Evolutionary conservation across 2,888 invertebrate genomes (phyloP).

Genomic region (Idaea straminata): DNA sequence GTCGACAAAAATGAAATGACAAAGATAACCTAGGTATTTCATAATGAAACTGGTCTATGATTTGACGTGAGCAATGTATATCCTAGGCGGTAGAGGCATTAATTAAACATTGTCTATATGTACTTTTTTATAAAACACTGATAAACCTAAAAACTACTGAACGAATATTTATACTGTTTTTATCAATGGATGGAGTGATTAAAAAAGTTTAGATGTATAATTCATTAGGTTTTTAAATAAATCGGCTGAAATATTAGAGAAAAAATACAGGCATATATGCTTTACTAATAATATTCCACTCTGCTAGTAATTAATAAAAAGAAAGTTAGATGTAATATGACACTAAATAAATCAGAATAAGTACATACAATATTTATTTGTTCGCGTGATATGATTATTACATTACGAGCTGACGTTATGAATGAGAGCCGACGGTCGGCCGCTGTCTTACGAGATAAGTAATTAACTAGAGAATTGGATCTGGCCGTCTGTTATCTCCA

Average conservation of each 20-base stretch:
- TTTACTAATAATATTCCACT: too few relatives aligned
- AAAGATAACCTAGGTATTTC: not conserved
- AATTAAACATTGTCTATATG: too few relatives aligned
- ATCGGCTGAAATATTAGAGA: too few relatives aligned
- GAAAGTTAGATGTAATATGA: not conserved
- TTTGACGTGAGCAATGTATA: not conserved
- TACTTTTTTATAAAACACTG: too few relatives aligned
- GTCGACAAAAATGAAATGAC: slow-evolving; percentile 16
- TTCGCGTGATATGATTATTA: slow-evolving; percentile 6
- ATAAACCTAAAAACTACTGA: too few relatives aligned
- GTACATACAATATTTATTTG: not conserved
- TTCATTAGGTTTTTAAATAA: too few relatives aligned
- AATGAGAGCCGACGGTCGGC: slow-evolving; percentile 26
- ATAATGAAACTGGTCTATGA: not conserved
- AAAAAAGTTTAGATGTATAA: too few relatives aligned
- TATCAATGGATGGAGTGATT: too few relatives aligned
- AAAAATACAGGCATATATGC: too few relatives aligned
- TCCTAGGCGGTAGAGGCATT: too few relatives aligned
- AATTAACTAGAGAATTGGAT: slow-evolving; percentile 47
- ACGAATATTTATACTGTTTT: too few relatives aligned
- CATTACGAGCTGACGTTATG: slow-evolving; percentile 10
- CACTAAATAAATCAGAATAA: not conserved
- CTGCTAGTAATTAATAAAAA: not conserved
- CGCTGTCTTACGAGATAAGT: slow-evolving; percentile 37
- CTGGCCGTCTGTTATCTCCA: slow-evolving; percentile 45